Conservation (phyloP, 2,888 invertebrate species). For the Chirona hameri region DNA sequence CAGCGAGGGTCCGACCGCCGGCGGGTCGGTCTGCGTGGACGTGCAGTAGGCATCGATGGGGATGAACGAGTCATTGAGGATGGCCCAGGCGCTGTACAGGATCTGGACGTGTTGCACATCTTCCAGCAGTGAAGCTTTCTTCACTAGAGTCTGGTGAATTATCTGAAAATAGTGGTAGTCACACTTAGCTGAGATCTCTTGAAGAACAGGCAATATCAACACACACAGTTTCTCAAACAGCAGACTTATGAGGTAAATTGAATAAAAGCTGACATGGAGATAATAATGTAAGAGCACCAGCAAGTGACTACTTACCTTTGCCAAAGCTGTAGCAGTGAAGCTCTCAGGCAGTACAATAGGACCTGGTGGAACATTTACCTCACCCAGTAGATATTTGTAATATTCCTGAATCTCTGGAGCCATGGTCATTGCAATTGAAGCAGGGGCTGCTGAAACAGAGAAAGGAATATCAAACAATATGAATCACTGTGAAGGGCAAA, state of each 20-base stretch:
- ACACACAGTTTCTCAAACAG: too few species aligned
- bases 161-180: neutral
- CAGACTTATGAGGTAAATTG: too few species aligned
- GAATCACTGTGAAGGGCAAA: too few species aligned
- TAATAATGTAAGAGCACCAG: too few species aligned
- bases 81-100: conserved; percentile 8
- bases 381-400: neutral
- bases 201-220: too few species aligned
- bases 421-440: neutral
- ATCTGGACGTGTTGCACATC: neutral
- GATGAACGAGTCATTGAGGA: neutral
- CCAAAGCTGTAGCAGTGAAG: neutral
- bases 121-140: neutral
- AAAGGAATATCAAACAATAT: too few species aligned
- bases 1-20: neutral
- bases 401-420: neutral
- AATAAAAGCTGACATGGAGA: too few species aligned
- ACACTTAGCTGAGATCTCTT: too few species aligned
- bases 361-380: neutral
- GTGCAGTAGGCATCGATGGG: neutral
- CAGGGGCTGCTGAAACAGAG: too few species aligned
- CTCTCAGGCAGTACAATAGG: neutral
- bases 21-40: neutral
- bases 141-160: neutral
- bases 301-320: neutral